These are phyloP conservation scores for Leptothorax acervorum DNA, from an alignment of 2,888 invertebrate species.

Conservation along the genomic window DNA sequence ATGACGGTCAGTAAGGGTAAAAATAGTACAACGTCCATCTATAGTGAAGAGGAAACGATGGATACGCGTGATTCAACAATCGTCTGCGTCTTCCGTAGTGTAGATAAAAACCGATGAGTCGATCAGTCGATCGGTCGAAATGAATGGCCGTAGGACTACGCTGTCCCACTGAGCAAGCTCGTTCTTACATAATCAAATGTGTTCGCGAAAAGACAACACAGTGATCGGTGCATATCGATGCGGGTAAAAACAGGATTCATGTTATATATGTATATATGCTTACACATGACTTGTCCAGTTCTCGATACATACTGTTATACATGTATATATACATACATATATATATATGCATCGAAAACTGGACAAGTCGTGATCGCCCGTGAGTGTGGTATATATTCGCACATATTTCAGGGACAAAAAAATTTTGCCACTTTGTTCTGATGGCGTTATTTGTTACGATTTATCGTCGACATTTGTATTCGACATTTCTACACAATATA, in stretches of 20 bases:
- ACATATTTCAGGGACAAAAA: slow-evolving; percentile 21
- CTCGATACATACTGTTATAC: background rate
- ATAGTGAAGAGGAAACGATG: slow-evolving; percentile 60
- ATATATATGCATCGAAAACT: background rate
- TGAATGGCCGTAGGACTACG: slow-evolving; percentile 55
- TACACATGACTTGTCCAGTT: background rate
- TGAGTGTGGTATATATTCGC: slow-evolving; percentile 57
- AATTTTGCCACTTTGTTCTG: background rate
- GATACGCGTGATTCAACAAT: slow-evolving; percentile 53
- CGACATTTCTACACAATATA: background rate
- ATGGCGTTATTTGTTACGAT: background rate
- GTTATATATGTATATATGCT: slow-evolving; percentile 10
- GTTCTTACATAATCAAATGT: slow-evolving; percentile 55
- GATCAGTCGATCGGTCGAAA: slow-evolving; percentile 69
- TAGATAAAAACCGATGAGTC: slow-evolving; percentile 60
- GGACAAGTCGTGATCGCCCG: slow-evolving; percentile 53
- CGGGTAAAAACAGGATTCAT: slow-evolving; percentile 52
- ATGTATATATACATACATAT: background rate
- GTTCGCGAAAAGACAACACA: slow-evolving; percentile 55
- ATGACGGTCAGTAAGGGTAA: background rate
- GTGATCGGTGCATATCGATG: slow-evolving; percentile 65
- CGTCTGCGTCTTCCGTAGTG: slow-evolving; percentile 62
- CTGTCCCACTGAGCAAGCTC: slow-evolving; percentile 54
- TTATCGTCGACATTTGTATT: background rate
- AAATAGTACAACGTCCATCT: slow-evolving; percentile 61